phyloP scores from a whole-genome alignment of 2,113 vertebrate genomes.

The Nyctereutes procyonoides region DNA sequence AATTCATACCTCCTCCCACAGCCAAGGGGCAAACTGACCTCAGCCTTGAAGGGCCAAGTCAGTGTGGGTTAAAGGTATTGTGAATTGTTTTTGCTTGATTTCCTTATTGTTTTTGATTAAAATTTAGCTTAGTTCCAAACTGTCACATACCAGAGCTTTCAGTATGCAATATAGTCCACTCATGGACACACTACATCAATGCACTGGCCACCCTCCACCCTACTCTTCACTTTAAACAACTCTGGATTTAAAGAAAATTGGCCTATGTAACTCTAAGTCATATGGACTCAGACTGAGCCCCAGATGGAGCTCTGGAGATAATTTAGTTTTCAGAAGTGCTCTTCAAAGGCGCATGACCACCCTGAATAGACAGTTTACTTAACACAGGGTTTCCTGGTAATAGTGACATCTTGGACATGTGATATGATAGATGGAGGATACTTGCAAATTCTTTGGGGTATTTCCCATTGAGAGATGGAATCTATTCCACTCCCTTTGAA shows the following conservation, averaged over 20 bases:
- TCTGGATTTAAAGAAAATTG: background rate
- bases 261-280: background rate
- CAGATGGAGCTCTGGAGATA: background rate
- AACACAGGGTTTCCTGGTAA: background rate
- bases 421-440: background rate
- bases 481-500: background rate
- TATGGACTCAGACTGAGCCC: background rate
- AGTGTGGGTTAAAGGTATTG: background rate
- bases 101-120: background rate
- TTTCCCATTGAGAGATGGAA: conserved; percentile 7
- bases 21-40: background rate
- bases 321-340: background rate
- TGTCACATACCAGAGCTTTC: background rate
- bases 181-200: background rate
- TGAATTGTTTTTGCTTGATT: background rate
- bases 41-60: background rate
- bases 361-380: background rate
- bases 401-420: background rate
- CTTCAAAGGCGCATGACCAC: background rate
- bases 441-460: background rate
- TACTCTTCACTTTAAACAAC: background rate
- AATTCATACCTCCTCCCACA: background rate
- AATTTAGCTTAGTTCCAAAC: background rate
- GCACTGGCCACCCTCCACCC: background rate
- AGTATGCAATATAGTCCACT: background rate